These are phyloP conservation scores for Cariama cristata DNA, from an alignment of 2,113 vertebrate species.

Conservation along the genomic window DNA sequence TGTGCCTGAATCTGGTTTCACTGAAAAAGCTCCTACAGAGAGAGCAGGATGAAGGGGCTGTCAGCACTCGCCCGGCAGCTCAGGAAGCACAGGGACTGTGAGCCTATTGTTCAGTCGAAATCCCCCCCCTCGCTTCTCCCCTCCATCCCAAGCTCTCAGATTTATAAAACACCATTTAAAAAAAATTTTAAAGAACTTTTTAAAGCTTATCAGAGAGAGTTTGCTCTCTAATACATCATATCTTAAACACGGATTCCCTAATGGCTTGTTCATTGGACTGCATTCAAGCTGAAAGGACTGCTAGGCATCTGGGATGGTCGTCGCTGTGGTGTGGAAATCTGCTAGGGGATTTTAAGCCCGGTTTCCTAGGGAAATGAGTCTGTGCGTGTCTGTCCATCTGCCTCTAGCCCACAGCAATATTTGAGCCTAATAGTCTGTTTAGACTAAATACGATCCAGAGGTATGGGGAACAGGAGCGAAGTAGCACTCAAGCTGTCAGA, in stretches of 20 bases:
- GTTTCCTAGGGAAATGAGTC: not conserved
- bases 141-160: not conserved
- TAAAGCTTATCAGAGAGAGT: constrained; percentile 14
- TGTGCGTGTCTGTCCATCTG: not conserved
- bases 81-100: constrained; percentile 3
- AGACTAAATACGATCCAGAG: not conserved
- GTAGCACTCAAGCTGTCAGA: not conserved
- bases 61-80: constrained; percentile 35
- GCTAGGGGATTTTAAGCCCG: constrained; percentile 13
- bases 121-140: not conserved
- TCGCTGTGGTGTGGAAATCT: not conserved
- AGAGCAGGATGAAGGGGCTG: constrained; percentile 21
- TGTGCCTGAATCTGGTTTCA: not conserved
- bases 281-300: not conserved
- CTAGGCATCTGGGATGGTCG: not conserved
- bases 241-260: constrained; percentile 25
- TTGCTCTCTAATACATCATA: constrained; percentile 12
- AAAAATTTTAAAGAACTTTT: not conserved
- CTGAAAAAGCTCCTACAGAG: not conserved
- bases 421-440: not conserved
- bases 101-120: constrained; percentile 12
- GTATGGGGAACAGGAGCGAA: not conserved
- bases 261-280: not conserved
- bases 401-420: not conserved
- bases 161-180: not conserved